Evolutionary conservation across 1,140 invertebrate species (phyloP).

Genomic region (Sarcophaga peregrina): DNA sequence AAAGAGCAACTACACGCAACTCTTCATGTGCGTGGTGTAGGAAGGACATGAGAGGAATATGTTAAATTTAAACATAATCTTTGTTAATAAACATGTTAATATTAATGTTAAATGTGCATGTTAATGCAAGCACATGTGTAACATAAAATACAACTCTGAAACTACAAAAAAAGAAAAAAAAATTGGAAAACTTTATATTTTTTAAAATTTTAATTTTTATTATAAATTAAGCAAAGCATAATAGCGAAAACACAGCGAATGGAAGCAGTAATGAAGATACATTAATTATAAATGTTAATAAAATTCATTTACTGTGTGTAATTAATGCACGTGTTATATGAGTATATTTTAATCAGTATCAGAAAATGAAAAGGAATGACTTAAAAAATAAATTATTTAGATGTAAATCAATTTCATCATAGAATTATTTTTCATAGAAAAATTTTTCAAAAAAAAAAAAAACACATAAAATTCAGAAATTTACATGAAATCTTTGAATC

Average conservation of each 20-base stretch:
- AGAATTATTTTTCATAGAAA: too few species aligned
- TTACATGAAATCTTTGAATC: too few species aligned
- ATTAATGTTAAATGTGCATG: slow-evolving; percentile 23
- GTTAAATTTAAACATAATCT: too few species aligned
- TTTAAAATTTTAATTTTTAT: background rate
- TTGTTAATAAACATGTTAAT: background rate
- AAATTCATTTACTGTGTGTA: background rate
- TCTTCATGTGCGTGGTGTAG: background rate
- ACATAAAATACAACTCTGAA: background rate
- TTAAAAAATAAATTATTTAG: too few species aligned
- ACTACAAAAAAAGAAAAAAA: background rate
- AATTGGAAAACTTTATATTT: background rate
- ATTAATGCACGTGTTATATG: background rate
- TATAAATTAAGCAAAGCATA: too few species aligned
- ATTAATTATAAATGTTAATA: background rate
- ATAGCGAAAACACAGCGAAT: background rate
- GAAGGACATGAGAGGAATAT: background rate
- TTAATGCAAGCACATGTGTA: slow-evolving; percentile 8
- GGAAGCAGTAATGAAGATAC: background rate
- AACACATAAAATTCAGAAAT: too few species aligned
- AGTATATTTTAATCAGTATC: too few species aligned
- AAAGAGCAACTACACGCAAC: too few species aligned
- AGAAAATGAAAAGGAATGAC: too few species aligned
- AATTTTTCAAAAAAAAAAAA: too few species aligned
- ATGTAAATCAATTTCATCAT: too few species aligned